A percentile compares a stretch with the other conserved stretches of the same genome.
Evolutionary conservation across 1,140 invertebrate genomes (phyloP).

Genomic region (Drosophila guanche): DNA sequence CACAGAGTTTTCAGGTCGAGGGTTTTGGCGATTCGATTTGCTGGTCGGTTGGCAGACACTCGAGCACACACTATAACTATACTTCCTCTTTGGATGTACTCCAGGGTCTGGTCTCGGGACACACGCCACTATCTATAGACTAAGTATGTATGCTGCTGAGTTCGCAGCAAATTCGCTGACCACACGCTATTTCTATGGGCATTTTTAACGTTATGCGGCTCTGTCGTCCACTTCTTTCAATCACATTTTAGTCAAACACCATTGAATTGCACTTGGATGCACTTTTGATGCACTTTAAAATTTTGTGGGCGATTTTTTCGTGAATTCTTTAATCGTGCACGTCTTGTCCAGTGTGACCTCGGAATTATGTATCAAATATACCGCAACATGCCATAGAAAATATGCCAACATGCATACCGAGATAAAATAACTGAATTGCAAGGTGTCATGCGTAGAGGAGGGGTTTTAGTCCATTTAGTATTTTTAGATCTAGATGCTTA

Average conservation of each 20-base stretch:
- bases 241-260: neutral
- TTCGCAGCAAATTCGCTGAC: conserved; percentile 57
- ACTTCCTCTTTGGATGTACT: conserved; percentile 36
- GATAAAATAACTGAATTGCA: too few relatives aligned
- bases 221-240: neutral
- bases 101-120: conserved; percentile 16
- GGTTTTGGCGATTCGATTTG: conserved; percentile 8
- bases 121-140: conserved; percentile 14
- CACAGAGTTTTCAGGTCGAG: conserved; percentile 26
- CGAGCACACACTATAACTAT: conserved; percentile 7
- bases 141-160: conserved; percentile 43
- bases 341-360: conserved; percentile 5
- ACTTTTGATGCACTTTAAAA: conserved; percentile 11
- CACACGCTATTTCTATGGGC: conserved; percentile 63
- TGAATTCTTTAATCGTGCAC: conserved; percentile 26
- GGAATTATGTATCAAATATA: too few relatives aligned
- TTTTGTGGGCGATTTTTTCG: neutral
- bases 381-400: too few relatives aligned
- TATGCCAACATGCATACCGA: too few relatives aligned
- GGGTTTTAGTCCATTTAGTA: too few relatives aligned
- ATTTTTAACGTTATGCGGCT: conserved; percentile 37
- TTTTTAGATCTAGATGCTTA: too few relatives aligned
- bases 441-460: too few relatives aligned
- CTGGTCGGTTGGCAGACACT: conserved; percentile 26
- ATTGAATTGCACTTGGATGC: neutral